Evolutionary conservation across 2,888 invertebrate genomes (phyloP).

Genomic region (Mechanitis messenoides): DNA sequence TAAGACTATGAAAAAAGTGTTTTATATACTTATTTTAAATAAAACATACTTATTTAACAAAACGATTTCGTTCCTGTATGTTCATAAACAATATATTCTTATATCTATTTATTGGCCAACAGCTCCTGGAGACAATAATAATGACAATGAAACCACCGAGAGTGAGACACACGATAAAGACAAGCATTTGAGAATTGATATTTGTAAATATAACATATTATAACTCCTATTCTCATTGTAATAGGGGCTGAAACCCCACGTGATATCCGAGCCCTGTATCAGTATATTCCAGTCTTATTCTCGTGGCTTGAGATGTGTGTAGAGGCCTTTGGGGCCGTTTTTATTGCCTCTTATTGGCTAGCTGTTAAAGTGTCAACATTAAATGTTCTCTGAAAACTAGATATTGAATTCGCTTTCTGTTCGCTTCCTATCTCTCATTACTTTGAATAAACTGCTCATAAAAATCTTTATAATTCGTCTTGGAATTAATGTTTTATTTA

Average conservation of each 20-base stretch:
- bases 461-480: not conserved
- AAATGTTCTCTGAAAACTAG: conserved; percentile 34
- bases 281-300: not conserved
- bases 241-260: not conserved
- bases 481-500: no score
- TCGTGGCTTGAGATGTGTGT: conserved; percentile 21
- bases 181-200: conserved; percentile 34
- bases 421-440: not conserved
- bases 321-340: conserved; percentile 44
- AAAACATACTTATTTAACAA: no score
- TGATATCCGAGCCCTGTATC: not conserved
- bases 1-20: no score
- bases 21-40: no score
- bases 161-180: conserved; percentile 35
- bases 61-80: no score
- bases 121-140: not conserved
- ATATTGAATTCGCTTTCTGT: conserved; percentile 16
- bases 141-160: conserved; percentile 24
- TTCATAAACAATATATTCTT: no score
- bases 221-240: no score
- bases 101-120: not conserved
- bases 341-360: conserved; percentile 56
- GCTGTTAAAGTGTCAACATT: conserved; percentile 54
- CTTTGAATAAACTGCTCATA: not conserved
- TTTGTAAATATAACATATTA: not conserved